Evolutionary conservation across 1,140 invertebrate genomes (phyloP).

Genomic region (Nixonia krombeini): DNA sequence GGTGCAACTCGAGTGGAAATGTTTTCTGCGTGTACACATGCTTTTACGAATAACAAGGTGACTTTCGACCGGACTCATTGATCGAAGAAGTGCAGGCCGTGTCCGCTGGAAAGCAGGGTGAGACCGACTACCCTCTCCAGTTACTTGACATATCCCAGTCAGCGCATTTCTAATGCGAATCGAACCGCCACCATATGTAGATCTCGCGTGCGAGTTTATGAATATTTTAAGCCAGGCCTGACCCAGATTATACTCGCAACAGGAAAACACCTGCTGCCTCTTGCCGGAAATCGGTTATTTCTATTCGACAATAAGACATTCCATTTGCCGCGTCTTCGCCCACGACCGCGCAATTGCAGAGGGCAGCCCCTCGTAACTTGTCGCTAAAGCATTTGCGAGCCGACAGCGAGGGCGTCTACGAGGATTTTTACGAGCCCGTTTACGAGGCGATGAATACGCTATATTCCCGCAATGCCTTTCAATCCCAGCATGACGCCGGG

Average conservation of each 20-base stretch:
- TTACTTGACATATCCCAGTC: constrained; percentile 54
- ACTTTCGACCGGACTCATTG: no score
- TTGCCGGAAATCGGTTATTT: constrained; percentile 30
- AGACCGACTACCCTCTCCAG: constrained; percentile 18
- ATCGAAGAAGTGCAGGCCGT: no score
- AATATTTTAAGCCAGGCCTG: constrained; percentile 66
- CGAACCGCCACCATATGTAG: constrained; percentile 56
- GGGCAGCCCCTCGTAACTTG: no score
- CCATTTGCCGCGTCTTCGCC: no score
- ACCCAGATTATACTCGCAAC: constrained; percentile 63
- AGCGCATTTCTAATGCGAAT: constrained; percentile 62
- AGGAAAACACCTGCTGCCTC: constrained; percentile 48
- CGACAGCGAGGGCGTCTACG: no score
- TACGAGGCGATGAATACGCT: constrained; percentile 13
- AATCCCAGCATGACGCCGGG: constrained; percentile 1
- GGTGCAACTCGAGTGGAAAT: no score
- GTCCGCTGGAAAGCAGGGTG: constrained; percentile 10
- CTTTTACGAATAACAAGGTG: constrained; percentile 9
- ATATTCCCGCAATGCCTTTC: constrained; percentile 4
- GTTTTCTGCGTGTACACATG: neutral
- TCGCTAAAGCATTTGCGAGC: no score
- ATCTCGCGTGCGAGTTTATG: constrained; percentile 65
- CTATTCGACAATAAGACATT: constrained; percentile 12
- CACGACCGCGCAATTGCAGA: no score
- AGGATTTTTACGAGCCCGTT: constrained; percentile 3